Base-by-base conservation (phyloP, 1,140 invertebrate genomes). In the Dinothrombium tinctorium region DNA sequence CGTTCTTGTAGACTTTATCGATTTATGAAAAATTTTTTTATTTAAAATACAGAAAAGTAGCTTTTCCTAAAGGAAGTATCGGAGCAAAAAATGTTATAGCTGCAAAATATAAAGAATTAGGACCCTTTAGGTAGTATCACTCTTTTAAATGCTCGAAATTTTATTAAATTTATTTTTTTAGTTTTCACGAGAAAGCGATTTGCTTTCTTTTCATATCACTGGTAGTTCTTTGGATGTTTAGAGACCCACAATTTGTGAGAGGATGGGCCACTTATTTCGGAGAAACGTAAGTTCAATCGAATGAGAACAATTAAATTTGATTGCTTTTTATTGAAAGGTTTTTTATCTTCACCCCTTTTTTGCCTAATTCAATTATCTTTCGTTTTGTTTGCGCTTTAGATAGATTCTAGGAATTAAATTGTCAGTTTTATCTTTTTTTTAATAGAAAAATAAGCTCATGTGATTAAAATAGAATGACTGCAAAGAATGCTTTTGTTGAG, bases 71-170 rank as follows among this genome's bases (percentile, higher is more conserved):
- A 5, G 26, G 31, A 2, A 26, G 26, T 22, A 24, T 23, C 9
- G 23, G 25, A 21, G 14, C 45, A 12, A 33, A 32, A 17, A 37
- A 51, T 19, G 56, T 71, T 2, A 64, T 87, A 8, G 49, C 59
- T 7, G 60, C 70, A 31, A 73, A 77, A 54, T 81, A 83, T 58
- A 59, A 66, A 42, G 69, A 70, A 46, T 65, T 89, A 33, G 81
- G 81, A 25, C 69, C 74, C 0, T 70, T 81, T 51, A 72, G 67
- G 24, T 49, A 40, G 12, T 37, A 20, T 17, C 4, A 37, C n/a
- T 7, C 6, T n/a, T 7, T 37, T 37, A n/a, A 28, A 28, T n/a
- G n/a, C 8, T 7, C 26, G 26, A 14, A 32, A 32, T 32, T 12
- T 12, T 4, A 32, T 32, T 32, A 32, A 32, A 32, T 5, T 12